Evolutionary conservation across 1,140 invertebrate species (phyloP), one percentile per base, ranked within the genome.

Genomic region (Drosophila burlai): DNA sequence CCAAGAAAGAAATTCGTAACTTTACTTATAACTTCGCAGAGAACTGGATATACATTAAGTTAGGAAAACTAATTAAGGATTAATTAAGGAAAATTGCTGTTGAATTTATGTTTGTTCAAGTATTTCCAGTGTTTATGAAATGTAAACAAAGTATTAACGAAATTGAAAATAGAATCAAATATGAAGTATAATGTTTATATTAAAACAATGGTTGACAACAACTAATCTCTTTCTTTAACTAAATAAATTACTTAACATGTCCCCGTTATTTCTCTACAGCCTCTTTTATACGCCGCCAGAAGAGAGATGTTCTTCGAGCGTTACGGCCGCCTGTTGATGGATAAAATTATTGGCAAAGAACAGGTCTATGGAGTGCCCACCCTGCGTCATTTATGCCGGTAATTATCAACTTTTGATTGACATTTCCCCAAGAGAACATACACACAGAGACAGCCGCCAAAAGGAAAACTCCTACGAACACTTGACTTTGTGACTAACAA

Each of bases 251-350:
- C 11, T 58, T 6, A 24, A 59, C 11, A 24, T 16, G 26, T 36
- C 7, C 10, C 26, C 2, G 18, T 50, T 24, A 36, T 36, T 40
- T 42, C 36, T 18, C 72, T 85, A 13, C 67, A 93, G 92, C 91
- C 91, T 11, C 71, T 89, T 59, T 46, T 89, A 24, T 93, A 92
- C 52, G 75, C 75, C 72, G 93, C 93, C 49, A 93, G 94, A 65
- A 94, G 94, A 15, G 94, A 94, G 67, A 92, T 94, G 18, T 93
- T 95, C 15, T 93, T 95, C 58, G 95, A 96, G 72, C 95, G 95
- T 77, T 97, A 96, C 91, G 93, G 94, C 0, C 93, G 94, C 61
- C 93, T 97, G 49, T 86, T 96, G 24, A 92, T 95, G 61, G 94
- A 94, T 74, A 94, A 95, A 85, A 91, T 96, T 15, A 93, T 97